Conservation (phyloP, 2,113 vertebrate genomes). For the Bothrops jararaca region DNA sequence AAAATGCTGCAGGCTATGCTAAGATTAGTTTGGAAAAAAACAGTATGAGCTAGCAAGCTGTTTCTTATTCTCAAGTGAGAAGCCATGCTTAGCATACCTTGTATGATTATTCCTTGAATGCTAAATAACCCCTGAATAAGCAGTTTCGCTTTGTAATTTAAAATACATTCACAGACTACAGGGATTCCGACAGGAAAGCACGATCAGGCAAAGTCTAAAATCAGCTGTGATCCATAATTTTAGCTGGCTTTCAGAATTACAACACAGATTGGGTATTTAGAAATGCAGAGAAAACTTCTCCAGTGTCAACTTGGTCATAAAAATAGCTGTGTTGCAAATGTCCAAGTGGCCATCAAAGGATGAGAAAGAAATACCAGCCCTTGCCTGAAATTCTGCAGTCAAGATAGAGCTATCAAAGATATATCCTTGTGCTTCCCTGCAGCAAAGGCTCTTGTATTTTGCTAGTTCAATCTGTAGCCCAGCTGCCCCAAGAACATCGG, state of each 20-base stretch:
- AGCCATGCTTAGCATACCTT: background rate
- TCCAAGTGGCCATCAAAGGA: background rate
- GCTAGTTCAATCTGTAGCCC: background rate
- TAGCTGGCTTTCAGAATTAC: background rate
- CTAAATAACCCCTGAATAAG: background rate
- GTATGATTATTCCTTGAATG: background rate
- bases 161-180: background rate
- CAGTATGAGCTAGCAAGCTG: background rate
- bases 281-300: background rate
- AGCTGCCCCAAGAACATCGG: background rate
- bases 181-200: background rate
- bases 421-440: background rate
- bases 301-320: background rate
- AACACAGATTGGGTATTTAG: background rate
- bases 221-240: background rate
- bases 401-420: background rate
- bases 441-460: background rate
- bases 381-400: background rate
- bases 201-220: background rate
- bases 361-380: background rate
- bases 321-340: background rate
- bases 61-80: background rate
- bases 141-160: background rate
- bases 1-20: background rate
- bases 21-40: background rate